These are phyloP conservation scores for Dendrolimus pini DNA, from an alignment of 2,888 invertebrate species.

Conservation along the genomic window DNA sequence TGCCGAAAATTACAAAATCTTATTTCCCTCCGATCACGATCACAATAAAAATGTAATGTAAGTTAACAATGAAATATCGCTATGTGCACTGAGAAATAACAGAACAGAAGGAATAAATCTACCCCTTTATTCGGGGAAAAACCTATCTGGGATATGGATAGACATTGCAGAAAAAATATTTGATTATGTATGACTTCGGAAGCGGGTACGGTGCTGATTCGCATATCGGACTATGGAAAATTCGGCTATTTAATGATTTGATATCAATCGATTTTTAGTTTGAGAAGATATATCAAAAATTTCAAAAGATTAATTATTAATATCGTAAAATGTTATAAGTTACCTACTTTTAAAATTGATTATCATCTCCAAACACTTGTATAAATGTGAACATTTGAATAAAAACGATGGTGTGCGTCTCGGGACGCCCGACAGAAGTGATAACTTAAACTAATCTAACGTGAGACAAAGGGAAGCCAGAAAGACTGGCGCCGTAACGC, in stretches of 20 bases:
- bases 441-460: no score
- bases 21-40: background rate
- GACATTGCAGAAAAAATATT: conserved; percentile 9
- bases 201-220: background rate
- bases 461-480: no score
- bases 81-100: conserved; percentile 2
- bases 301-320: no score
- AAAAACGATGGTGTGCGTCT: no score
- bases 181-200: conserved; percentile 6
- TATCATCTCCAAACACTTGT: no score
- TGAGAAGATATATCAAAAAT: no score
- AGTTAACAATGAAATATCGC: conserved; percentile 4
- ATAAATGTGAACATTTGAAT: no score
- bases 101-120: conserved; percentile 7
- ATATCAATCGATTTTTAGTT: no score
- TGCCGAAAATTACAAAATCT: background rate
- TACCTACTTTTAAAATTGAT: no score
- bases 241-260: background rate
- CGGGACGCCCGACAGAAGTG: no score
- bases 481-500: no score
- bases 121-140: conserved; percentile 8
- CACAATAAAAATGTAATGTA: conserved; percentile 7
- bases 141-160: conserved; percentile 6
- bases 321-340: no score
- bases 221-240: background rate